Evolutionary conservation across 2,113 vertebrate genomes (phyloP), one percentile per base, ranked within the genome.

Genomic region (Elanus axillaris): DNA sequence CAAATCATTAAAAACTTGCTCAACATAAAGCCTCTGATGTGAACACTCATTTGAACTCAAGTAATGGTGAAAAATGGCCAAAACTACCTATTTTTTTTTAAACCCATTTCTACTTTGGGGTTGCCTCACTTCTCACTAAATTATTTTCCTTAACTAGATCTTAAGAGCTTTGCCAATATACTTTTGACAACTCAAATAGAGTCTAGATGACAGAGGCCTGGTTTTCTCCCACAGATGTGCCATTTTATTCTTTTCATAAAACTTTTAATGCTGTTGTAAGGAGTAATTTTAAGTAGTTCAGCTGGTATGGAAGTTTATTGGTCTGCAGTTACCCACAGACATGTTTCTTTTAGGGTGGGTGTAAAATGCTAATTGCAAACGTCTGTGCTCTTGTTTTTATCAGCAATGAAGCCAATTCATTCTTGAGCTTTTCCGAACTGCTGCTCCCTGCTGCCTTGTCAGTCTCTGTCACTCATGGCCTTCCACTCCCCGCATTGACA

Each of bases 401-500:
- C 9, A n/a, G 27, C 62, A 75, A 58, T 2, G 2, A 68, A 69
- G 31, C 0, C 3, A 40, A 4, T 60, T 82, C 5, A 11, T 83
- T 82, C 48, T 43, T 15, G 3, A 80, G 62, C 14, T 66, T 75
- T 64, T 40, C 36, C 1, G 0, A 53, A n/a, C 26, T 64, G 29
- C 72, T 80, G 8, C 36, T 93, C 20, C 53, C 48, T 80, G 52
- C 32, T 64, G 66, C 50, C 43, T 72, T 32, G 22, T 40, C 9
- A 3, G 8, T n/a, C 8, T 52, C 40, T 47, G 0, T 23, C 7
- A 9, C 40, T 23, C 7, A 8, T 36, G 48, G 14, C 3, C 0
- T 90, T 66, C 36, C 32, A 32, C 36, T 60, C 6, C 27, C n/a
- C 8, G 10, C 12, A 1, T n/a, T 80, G 38, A 48, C 50, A 45